Evolutionary conservation across 2,797 vertebrate species (phyloP).

Genomic region (Argentina silus): DNA sequence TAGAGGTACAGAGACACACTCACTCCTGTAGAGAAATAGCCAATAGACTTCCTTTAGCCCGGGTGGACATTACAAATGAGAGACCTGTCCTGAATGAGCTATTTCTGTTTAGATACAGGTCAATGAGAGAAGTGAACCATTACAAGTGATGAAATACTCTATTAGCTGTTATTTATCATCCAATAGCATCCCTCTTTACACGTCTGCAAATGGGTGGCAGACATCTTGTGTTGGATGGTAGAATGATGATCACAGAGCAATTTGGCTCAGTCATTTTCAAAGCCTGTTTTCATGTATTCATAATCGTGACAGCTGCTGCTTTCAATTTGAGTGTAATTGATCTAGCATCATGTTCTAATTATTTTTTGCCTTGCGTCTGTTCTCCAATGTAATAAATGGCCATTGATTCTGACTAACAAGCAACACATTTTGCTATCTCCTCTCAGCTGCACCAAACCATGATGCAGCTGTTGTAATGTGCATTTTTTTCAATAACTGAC

Average conservation of each 20-base stretch:
- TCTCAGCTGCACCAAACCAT: conserved; percentile 22
- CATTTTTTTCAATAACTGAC: conserved; percentile 5
- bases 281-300: conserved; percentile 51
- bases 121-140: conserved; percentile 28
- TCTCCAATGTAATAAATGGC: conserved; percentile 38
- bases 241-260: conserved; percentile 47
- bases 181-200: conserved; percentile 16
- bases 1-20: no score
- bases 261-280: conserved; percentile 48
- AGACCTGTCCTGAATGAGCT: conserved; percentile 3
- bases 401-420: conserved; percentile 47
- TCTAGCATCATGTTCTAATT: conserved; percentile 34
- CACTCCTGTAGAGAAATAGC: no score
- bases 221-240: conserved; percentile 7
- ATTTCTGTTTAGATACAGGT: conserved; percentile 13
- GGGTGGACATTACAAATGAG: background rate
- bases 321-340: conserved; percentile 44
- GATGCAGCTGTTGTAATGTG: conserved; percentile 38
- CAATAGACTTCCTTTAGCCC: background rate
- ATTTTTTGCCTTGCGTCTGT: conserved; percentile 36
- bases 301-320: conserved; percentile 57
- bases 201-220: conserved; percentile 15
- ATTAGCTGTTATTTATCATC: conserved; percentile 22
- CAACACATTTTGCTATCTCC: conserved; percentile 7
- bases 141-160: conserved; percentile 27